These are phyloP conservation scores for Zonitis immaculata DNA, from an alignment of 2,888 invertebrate species.

Conservation along the genomic window DNA sequence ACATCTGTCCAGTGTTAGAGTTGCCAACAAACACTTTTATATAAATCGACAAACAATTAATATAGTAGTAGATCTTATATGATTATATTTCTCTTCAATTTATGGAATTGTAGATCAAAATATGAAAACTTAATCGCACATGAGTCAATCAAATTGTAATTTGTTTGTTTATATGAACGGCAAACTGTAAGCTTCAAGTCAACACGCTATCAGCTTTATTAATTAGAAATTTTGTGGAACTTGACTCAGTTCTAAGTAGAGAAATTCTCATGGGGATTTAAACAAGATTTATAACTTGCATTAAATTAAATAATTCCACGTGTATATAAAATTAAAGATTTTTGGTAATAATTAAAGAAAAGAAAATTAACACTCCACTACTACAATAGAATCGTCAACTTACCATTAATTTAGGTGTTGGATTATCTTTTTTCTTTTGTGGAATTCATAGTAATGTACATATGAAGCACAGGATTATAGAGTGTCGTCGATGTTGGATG, in stretches of 20 bases:
- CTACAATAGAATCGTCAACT: neutral
- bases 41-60: conserved; percentile 4
- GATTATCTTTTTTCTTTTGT: neutral
- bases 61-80: neutral
- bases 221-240: neutral
- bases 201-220: conserved; percentile 1
- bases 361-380: neutral
- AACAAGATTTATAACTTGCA: neutral
- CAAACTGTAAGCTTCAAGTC: neutral
- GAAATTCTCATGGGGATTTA: neutral
- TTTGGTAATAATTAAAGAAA: neutral
- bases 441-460: neutral
- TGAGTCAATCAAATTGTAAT: neutral
- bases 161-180: neutral
- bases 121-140: neutral
- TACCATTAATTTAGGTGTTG: neutral
- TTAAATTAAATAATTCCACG: neutral
- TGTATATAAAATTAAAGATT: neutral
- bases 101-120: too few species aligned
- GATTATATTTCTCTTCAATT: too few species aligned
- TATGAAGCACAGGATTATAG: neutral
- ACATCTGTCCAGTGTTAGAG: conserved; percentile 10
- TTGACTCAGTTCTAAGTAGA: neutral
- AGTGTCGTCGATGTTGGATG: neutral
- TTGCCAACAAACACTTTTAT: neutral